phyloP scores from a whole-genome alignment of 2,113 vertebrate species.

The Raja brachyura region DNA sequence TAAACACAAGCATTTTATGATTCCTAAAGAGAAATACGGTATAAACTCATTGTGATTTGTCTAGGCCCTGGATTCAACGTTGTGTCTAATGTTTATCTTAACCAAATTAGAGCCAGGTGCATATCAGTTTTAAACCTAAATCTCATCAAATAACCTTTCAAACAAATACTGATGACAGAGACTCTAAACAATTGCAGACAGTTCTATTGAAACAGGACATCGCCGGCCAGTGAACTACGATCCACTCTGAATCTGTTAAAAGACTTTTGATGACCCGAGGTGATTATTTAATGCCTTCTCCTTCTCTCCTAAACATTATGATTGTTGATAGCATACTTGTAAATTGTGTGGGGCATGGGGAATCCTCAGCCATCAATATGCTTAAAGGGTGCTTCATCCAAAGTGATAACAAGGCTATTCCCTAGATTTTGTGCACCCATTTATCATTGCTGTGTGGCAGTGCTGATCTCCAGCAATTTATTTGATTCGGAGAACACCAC shows the following conservation, averaged over 20 bases:
- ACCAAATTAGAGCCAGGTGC: conserved; percentile 14
- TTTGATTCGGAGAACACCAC: neutral
- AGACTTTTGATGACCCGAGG: neutral
- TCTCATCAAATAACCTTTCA: neutral
- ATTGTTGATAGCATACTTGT: neutral
- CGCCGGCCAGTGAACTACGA: conserved; percentile 5
- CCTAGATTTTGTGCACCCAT: neutral
- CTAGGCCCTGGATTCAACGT: neutral
- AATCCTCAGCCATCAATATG: too few species aligned
- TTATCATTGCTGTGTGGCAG: neutral
- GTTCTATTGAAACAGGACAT: neutral
- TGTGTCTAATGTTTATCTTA: neutral
- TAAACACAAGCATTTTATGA: neutral
- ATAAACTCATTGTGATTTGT: neutral
- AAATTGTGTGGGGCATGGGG: neutral
- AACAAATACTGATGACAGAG: neutral
- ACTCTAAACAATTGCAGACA: neutral
- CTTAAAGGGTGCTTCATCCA: too few species aligned
- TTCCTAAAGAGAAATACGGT: neutral
- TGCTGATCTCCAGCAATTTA: neutral
- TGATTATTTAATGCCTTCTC: neutral
- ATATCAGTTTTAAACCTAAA: neutral
- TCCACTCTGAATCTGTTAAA: neutral
- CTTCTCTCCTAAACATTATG: neutral
- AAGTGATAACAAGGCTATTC: neutral